Evolutionary conservation across 2,113 vertebrate genomes (phyloP), one percentile per base, ranked within the genome.

Genomic region (Elanus axillaris): DNA sequence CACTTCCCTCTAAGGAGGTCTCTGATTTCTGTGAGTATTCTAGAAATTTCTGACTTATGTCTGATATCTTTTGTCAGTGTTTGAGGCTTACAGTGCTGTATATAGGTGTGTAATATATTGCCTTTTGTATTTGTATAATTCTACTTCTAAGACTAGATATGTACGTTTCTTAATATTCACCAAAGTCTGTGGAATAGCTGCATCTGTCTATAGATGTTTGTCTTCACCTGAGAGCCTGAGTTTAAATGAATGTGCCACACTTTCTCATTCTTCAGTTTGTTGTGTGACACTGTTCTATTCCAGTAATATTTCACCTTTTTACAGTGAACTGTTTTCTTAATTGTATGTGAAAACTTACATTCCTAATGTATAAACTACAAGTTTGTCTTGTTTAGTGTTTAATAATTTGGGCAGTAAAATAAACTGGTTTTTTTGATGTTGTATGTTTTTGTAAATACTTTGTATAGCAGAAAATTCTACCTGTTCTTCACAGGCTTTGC

Each of bases 371-470:
- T 92, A 88, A 97, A 93, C 59, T 55, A 74, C 72, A 45, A 67
- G 16, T 48, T 96, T 93, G 69, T 90, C 81, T 92, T 94, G 96
- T 97, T 94, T 96, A 88, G 74, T 95, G 88, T 97, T 59, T 81
- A 75, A 68, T 81, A 96, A 97, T 90, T 91, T 92, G 82, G 42
- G 7, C 78, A 66, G 93, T 93, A 94, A 97, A 98, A 98, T 98
- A 97, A 98, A 97, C 56, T 88, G 73, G 58, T 96, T 97, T 79
- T 97, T 97, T 93, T 80, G 52, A 93, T 95, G 59, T 96, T 96
- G 89, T 90, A 13, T 95, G 47, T 36, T 72, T 97, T 94, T 81
- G 73, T 94, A 92, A 94, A 86, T 96, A 86, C 77, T 97, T 80
- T 34, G 48, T 83, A 76, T 32, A 53, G 62, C 42, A 52, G 91